These are phyloP conservation scores for Branchellion lobata DNA, from an alignment of 2,888 invertebrate species.

Conservation along the genomic window DNA sequence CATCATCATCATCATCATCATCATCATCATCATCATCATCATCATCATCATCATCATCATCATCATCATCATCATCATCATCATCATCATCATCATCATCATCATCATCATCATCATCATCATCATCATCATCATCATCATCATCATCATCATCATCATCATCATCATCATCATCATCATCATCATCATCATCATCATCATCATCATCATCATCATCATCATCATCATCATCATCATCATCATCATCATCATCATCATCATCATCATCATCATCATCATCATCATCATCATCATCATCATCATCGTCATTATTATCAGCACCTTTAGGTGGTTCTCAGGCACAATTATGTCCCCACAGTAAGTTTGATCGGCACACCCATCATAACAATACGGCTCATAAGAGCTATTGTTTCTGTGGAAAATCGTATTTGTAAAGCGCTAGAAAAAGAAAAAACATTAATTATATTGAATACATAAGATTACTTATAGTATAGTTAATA, in stretches of 20 bases:
- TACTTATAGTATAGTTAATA: too few relatives aligned
- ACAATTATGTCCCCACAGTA: slow-evolving; percentile 94
- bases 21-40: slow-evolving; percentile 17
- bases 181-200: slow-evolving; percentile 38
- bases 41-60: slow-evolving; percentile 26
- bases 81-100: slow-evolving; percentile 64
- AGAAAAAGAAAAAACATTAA: too few relatives aligned
- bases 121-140: neutral
- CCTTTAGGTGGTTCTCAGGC: slow-evolving; percentile 88
- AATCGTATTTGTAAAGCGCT: too few relatives aligned
- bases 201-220: slow-evolving; percentile 20
- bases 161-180: slow-evolving; percentile 1
- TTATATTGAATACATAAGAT: too few relatives aligned
- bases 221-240: slow-evolving; percentile 18
- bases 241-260: too few relatives aligned
- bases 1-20: slow-evolving; percentile 27
- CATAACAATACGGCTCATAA: slow-evolving; percentile 78
- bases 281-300: neutral
- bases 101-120: neutral
- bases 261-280: neutral
- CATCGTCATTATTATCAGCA: slow-evolving; percentile 58
- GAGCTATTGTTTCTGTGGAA: too few relatives aligned
- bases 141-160: slow-evolving; percentile 28
- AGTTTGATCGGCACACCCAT: slow-evolving; percentile 67
- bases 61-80: slow-evolving; percentile 20